Percentiles rank a stretch among this genome's conserved stretches.
Evolutionary conservation across 2,797 vertebrate genomes (phyloP).

Genomic region (Micromesistius poutassou): DNA sequence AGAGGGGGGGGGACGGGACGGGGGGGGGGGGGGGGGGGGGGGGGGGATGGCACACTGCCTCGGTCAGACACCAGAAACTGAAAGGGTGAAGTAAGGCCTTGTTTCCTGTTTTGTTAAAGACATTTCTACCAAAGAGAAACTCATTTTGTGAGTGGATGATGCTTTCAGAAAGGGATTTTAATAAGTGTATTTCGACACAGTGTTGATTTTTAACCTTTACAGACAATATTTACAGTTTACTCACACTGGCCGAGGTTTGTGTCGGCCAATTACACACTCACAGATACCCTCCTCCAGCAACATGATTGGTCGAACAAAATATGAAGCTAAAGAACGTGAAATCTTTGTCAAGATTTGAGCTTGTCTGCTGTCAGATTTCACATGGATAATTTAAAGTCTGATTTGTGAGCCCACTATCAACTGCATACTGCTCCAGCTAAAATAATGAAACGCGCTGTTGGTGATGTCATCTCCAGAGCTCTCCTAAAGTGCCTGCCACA

Average conservation of each 20-base stretch:
- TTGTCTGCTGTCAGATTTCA: not conserved
- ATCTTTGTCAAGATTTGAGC: not conserved
- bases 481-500: constrained; percentile 85
- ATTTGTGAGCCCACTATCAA: not conserved
- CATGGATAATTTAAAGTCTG: not conserved
- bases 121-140: not conserved
- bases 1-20: too few relatives aligned
- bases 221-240: too few relatives aligned
- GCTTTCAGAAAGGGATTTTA: not conserved
- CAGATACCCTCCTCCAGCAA: not conserved
- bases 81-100: not conserved
- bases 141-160: too few relatives aligned
- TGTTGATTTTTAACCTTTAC: too few relatives aligned
- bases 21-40: not conserved
- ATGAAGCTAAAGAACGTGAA: not conserved
- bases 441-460: constrained; percentile 19
- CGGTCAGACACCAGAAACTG: not conserved
- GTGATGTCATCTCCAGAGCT: constrained; percentile 75
- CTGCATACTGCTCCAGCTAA: not conserved
- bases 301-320: not conserved
- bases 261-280: not conserved
- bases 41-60: not conserved
- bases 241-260: not conserved
- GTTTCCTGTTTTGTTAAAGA: not conserved
- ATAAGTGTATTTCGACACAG: not conserved